These are phyloP conservation scores for Hyalella azteca DNA, from an alignment of 2,888 invertebrate species.

Conservation along the genomic window DNA sequence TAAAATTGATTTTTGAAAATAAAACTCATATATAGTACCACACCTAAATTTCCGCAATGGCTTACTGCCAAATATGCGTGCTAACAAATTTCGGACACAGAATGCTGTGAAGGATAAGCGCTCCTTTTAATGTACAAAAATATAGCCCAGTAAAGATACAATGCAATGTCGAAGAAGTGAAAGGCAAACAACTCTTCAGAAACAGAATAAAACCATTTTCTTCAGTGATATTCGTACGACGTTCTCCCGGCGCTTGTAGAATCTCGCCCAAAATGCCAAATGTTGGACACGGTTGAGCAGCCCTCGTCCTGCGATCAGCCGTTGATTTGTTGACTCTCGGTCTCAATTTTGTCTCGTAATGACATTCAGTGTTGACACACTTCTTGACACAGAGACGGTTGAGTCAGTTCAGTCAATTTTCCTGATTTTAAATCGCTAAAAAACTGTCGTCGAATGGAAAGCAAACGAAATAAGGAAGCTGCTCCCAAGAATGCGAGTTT, in stretches of 20 bases:
- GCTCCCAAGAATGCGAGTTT: too few relatives aligned
- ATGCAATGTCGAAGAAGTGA: background rate
- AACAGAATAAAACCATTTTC: background rate
- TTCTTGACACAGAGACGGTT: background rate
- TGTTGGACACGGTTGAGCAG: too few relatives aligned
- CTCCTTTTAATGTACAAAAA: too few relatives aligned
- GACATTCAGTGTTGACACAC: constrained; percentile 27
- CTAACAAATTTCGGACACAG: too few relatives aligned
- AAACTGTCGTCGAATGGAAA: background rate
- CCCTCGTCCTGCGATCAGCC: background rate
- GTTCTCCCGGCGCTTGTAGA: background rate
- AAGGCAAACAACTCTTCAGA: background rate
- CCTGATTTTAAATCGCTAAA: background rate
- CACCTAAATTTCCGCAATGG: too few relatives aligned
- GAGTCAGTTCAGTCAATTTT: background rate
- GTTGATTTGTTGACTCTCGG: constrained; percentile 20
- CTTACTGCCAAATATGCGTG: too few relatives aligned
- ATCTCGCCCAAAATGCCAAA: background rate
- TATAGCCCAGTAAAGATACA: background rate
- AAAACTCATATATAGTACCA: too few relatives aligned
- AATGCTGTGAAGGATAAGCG: too few relatives aligned
- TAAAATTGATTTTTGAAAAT: too few relatives aligned
- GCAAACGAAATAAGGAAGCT: background rate
- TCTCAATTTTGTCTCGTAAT: constrained; percentile 33
- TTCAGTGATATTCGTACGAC: background rate